Evolutionary conservation across 2,113 vertebrate species (phyloP).

Genomic region (Clupea harengus): DNA sequence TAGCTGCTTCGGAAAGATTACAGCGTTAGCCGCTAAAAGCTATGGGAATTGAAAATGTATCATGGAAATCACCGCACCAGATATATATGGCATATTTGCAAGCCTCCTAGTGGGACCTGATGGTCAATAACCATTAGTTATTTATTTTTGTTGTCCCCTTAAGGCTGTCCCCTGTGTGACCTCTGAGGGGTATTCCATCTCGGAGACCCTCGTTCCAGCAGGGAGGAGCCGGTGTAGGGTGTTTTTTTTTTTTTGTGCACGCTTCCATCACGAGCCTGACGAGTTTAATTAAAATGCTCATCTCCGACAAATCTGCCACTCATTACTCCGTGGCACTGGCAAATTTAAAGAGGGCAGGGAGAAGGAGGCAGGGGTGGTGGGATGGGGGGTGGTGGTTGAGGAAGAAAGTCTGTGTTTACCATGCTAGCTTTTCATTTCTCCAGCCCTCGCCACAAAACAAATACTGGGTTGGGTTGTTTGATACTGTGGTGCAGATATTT

Average conservation of each 20-base stretch:
- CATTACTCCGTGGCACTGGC: slow-evolving; percentile 68
- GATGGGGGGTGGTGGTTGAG: not conserved
- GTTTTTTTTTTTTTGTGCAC: slow-evolving; percentile 28
- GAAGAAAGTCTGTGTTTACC: slow-evolving; percentile 67
- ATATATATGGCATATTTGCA: slow-evolving; percentile 17
- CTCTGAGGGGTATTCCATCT: slow-evolving; percentile 55
- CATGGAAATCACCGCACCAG: not conserved
- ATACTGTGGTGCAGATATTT: slow-evolving; percentile 67
- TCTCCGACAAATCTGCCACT: slow-evolving; percentile 70
- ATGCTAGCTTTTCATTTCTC: slow-evolving; percentile 70
- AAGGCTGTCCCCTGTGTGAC: slow-evolving; percentile 54
- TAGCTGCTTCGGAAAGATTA: slow-evolving; percentile 26
- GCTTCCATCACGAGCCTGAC: slow-evolving; percentile 63
- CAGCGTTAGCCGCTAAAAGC: not conserved
- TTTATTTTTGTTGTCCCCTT: slow-evolving; percentile 21
- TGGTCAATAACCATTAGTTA: slow-evolving; percentile 33
- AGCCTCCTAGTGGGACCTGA: not conserved
- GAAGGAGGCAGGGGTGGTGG: slow-evolving; percentile 6
- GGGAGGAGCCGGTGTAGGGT: slow-evolving; percentile 39
- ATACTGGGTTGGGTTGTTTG: slow-evolving; percentile 67
- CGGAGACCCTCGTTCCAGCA: slow-evolving; percentile 44
- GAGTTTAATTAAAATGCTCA: slow-evolving; percentile 70
- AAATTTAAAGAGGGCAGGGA: slow-evolving; percentile 55
- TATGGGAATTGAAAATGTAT: slow-evolving; percentile 7
- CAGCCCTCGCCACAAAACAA: slow-evolving; percentile 69